phyloP scores from a whole-genome alignment of 1,140 invertebrate genomes.

The Caenorhabditis tropicalis region DNA sequence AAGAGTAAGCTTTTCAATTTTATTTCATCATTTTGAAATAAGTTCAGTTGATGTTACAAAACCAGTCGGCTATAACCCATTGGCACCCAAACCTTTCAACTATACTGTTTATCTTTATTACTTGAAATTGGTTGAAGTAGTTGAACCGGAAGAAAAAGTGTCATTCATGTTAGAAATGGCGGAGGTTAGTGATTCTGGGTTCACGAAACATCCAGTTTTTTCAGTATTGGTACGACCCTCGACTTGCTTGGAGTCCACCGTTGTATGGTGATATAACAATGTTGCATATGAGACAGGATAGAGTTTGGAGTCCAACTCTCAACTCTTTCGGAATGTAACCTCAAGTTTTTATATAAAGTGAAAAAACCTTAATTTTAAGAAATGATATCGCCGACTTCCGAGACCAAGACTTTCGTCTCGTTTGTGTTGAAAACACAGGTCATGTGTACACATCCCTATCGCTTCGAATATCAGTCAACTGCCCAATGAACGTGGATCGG shows the following conservation, averaged over 20 bases:
- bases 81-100: neutral
- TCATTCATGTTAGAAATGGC: neutral
- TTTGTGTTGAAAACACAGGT: neutral
- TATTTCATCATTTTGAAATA: neutral
- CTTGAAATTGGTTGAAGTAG: neutral
- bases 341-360: neutral
- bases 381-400: neutral
- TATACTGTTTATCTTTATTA: neutral
- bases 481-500: neutral
- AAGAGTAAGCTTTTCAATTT: neutral
- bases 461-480: neutral
- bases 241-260: neutral
- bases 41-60: neutral
- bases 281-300: neutral
- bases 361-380: neutral
- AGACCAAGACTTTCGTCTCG: neutral
- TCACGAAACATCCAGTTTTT: neutral
- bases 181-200: neutral
- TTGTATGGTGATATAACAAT: neutral
- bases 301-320: neutral
- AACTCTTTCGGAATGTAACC: neutral
- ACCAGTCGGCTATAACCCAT: neutral
- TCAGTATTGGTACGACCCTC: neutral
- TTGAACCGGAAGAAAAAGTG: neutral
- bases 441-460: neutral